These are phyloP conservation scores for Terebella lapidaria DNA, from an alignment of 2,888 invertebrate genomes.

Conservation along the genomic window DNA sequence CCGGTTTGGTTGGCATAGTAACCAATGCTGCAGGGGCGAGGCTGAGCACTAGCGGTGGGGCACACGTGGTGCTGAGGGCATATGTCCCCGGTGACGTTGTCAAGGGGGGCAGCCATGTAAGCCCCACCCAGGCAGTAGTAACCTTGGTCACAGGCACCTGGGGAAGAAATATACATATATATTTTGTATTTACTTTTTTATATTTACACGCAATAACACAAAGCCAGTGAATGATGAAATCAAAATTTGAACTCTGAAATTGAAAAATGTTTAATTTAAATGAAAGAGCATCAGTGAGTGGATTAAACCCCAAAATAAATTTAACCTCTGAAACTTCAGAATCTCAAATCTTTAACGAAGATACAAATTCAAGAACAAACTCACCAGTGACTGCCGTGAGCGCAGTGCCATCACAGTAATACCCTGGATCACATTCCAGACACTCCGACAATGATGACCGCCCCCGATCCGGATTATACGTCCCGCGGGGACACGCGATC, in stretches of 20 bases:
- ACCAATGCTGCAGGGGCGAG: conserved; percentile 35
- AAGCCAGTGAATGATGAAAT: no score
- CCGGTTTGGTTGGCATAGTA: conserved; percentile 44
- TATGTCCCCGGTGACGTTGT: conserved; percentile 39
- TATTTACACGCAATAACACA: no score
- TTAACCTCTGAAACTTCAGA: no score
- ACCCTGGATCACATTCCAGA: conserved; percentile 42
- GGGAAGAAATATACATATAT: conserved; percentile 1
- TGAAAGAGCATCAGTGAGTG: no score
- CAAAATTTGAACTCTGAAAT: no score
- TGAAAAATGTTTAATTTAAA: no score
- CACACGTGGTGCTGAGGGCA: conserved; percentile 43
- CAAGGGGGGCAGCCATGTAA: conserved; percentile 35
- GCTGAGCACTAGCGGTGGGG: conserved; percentile 30
- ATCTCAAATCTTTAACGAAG: no score
- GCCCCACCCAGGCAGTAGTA: conserved; percentile 45
- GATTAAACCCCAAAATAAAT: no score
- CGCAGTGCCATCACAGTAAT: conserved; percentile 41
- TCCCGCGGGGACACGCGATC: conserved; percentile 41
- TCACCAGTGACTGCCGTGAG: conserved; percentile 29
- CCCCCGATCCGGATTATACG: conserved; percentile 37
- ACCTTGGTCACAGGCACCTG: conserved; percentile 39
- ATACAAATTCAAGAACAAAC: no score
- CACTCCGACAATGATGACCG: conserved; percentile 32
- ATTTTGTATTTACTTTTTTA: background rate